Percentiles rank a stretch among this genome's conserved stretches.
Evolutionary conservation across 1,140 invertebrate genomes (phyloP).

Genomic region (Bilobella aurantiaca): DNA sequence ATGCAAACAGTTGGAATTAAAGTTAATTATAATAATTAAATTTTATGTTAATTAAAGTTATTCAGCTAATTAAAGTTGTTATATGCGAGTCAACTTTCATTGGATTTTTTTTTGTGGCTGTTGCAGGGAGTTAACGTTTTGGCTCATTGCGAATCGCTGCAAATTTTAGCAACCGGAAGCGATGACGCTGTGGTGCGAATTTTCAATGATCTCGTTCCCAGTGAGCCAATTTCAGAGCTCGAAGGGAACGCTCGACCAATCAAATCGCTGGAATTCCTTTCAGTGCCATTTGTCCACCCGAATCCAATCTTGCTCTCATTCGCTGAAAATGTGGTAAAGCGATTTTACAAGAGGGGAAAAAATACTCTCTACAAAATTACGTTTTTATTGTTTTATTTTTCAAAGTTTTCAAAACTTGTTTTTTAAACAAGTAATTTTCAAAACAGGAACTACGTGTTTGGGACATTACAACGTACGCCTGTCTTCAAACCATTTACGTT

Average conservation of each 20-base stretch:
- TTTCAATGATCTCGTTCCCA: constrained; percentile 28
- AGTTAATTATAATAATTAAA: too few species aligned
- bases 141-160: constrained; percentile 16
- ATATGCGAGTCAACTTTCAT: neutral
- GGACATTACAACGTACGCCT: constrained; percentile 25
- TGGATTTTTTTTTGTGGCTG: constrained; percentile 2
- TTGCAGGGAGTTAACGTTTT: constrained; percentile 28
- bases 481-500: constrained; percentile 28
- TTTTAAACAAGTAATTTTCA: neutral
- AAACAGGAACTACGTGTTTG: constrained; percentile 31
- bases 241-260: constrained; percentile 20
- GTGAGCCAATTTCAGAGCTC: constrained; percentile 30
- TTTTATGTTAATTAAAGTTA: too few species aligned
- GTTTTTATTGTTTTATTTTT: neutral
- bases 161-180: constrained; percentile 30
- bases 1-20: too few species aligned
- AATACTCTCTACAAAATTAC: constrained; percentile 4
- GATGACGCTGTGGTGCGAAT: constrained; percentile 28
- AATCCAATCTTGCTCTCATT: constrained; percentile 24
- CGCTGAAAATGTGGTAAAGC: constrained; percentile 28
- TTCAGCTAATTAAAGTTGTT: neutral
- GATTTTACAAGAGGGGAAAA: neutral
- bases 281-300: neutral
- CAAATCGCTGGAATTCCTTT: neutral
- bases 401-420: neutral